phyloP scores from a whole-genome alignment of 1,140 invertebrate species.

The Drosophila ercepeae region DNA sequence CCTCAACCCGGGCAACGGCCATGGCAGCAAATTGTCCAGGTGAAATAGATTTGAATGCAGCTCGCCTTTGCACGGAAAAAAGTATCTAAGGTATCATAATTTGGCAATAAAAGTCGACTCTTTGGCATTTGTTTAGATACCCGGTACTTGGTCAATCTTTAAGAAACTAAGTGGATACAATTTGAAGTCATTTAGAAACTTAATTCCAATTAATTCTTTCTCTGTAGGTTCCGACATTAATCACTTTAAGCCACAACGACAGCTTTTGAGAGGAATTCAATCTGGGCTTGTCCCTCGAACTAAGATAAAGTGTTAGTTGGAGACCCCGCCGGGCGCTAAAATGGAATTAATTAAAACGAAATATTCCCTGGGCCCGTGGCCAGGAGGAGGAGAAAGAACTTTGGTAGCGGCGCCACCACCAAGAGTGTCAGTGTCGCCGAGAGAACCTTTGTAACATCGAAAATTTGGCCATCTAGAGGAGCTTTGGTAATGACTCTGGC shows the following conservation, averaged over 20 bases:
- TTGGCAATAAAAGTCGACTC: no score
- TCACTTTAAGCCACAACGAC: constrained; percentile 20
- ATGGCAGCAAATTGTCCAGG: constrained; percentile 12
- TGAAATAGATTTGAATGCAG: constrained; percentile 34
- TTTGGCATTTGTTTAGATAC: no score
- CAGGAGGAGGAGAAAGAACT: constrained; percentile 26
- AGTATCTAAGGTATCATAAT: neutral
- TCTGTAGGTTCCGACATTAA: constrained; percentile 16
- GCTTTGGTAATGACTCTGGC: constrained; percentile 29
- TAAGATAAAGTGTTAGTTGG: constrained; percentile 29
- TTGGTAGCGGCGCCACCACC: constrained; percentile 43
- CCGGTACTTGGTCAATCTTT: no score
- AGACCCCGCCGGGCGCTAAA: constrained; percentile 34
- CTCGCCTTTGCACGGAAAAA: neutral
- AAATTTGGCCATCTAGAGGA: constrained; percentile 53
- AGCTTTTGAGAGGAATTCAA: constrained; percentile 31
- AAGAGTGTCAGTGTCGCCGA: constrained; percentile 51
- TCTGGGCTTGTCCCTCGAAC: neutral
- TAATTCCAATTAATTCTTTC: neutral
- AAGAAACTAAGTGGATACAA: no score
- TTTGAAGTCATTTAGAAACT: neutral
- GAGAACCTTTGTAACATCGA: constrained; percentile 1
- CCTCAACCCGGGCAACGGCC: constrained; percentile 5
- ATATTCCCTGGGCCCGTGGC: constrained; percentile 20
- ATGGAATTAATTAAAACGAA: constrained; percentile 76